phyloP scores from a whole-genome alignment of 2,113 vertebrate genomes.

The Isichthys henryi region DNA sequence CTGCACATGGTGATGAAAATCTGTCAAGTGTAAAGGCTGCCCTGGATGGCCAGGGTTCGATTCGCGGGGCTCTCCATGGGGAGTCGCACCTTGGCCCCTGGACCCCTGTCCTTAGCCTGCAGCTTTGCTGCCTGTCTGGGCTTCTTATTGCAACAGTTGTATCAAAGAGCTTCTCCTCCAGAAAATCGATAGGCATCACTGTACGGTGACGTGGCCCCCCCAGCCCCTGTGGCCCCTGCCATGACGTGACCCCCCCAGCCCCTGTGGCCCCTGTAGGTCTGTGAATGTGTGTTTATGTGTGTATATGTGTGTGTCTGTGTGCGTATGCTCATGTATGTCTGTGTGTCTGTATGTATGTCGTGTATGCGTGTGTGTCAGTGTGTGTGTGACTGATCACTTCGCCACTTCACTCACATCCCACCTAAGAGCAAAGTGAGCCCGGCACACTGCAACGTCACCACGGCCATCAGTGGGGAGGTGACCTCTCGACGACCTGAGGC shows the following conservation, averaged over 20 bases:
- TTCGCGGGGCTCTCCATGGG: neutral
- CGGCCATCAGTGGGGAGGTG: neutral
- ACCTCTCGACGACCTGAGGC: neutral
- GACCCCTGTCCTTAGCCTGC: neutral
- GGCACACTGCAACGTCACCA: neutral
- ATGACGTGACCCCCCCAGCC: too few relatives aligned
- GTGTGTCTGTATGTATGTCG: neutral
- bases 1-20: neutral
- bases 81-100: neutral
- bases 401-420: neutral
- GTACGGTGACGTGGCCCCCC: neutral
- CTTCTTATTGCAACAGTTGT: neutral
- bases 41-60: neutral
- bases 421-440: neutral
- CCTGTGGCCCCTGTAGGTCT: neutral
- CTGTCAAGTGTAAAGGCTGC: neutral
- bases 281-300: neutral
- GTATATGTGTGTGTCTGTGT: neutral
- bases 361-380: too few relatives aligned
- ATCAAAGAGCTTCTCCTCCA: neutral
- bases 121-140: neutral
- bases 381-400: neutral
- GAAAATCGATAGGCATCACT: conserved; percentile 12
- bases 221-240: too few relatives aligned
- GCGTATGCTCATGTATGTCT: fast-evolving